Percentiles rank a stretch among this genome's conserved stretches.
phyloP scores from a whole-genome alignment of 1,140 invertebrate species.

The Drosophila novamexicana region DNA sequence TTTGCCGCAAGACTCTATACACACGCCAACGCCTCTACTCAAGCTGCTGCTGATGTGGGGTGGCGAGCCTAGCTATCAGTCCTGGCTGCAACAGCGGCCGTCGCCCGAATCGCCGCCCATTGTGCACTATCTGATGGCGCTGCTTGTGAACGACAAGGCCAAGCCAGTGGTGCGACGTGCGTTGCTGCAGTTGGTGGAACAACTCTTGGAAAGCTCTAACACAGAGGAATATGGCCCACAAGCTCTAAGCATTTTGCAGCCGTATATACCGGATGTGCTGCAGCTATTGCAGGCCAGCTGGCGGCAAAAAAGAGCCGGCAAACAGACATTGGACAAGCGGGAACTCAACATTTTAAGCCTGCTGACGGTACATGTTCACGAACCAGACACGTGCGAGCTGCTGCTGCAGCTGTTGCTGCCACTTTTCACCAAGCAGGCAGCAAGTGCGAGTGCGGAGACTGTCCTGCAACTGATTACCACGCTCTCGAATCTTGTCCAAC shows the following conservation, averaged over 20 bases:
- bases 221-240: conserved; percentile 51
- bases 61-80: conserved; percentile 55
- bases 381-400: conserved; percentile 88
- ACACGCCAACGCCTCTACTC: conserved; percentile 92
- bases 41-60: conserved; percentile 92
- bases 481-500: conserved; percentile 89
- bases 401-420: conserved; percentile 90
- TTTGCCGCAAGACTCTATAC: conserved; percentile 91
- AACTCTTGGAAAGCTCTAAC: conserved; percentile 88
- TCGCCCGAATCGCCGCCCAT: conserved; percentile 55
- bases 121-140: conserved; percentile 86
- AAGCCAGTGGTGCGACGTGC: conserved; percentile 88
- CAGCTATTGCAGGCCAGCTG: conserved; percentile 88
- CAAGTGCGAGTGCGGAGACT: conserved; percentile 85
- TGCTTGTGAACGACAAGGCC: conserved; percentile 89
- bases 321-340: conserved; percentile 86
- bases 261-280: conserved; percentile 90
- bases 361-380: conserved; percentile 89
- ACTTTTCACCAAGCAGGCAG: conserved; percentile 88
- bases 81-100: conserved; percentile 56
- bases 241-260: conserved; percentile 84
- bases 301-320: conserved; percentile 78
- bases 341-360: conserved; percentile 93
- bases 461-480: conserved; percentile 89
- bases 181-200: conserved; percentile 92